Evolutionary conservation across 2,888 invertebrate genomes (phyloP), one percentile per base, ranked within the genome.

Genomic region (Catocala sponsa): DNA sequence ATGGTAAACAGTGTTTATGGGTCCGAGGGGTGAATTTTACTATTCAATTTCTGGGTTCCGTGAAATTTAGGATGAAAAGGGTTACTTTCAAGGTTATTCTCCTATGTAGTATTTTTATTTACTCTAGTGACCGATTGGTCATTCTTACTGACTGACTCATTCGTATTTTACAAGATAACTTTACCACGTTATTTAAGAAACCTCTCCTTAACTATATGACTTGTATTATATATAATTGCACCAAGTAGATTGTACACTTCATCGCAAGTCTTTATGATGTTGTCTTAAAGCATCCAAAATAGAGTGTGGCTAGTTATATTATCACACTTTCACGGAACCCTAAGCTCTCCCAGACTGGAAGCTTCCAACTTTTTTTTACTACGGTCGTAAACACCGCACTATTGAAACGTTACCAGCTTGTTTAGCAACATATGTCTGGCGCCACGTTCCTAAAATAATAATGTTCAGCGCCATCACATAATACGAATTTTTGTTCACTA

Each of bases 401-500:
- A 85, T 84, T 83, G 83, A 83, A 82, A 83, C 80, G 82, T 83
- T 83, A 82, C 82, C 80, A 79, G 72, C 79, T 78, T 78, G 78
- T 84, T 81, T 80, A 84, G 79, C 85, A 81, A 83, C 92, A 91
- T 91, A 82, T 91, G 92, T 80, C 86, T 85, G 93, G 92, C 93
- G 93, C 93, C 93, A 86, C 80, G 83, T 82, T 72, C 86, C 86
- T 87, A 87, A 89, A 88, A 87, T 80, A 88, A 87, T 81, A 83
- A 80, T 76, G 76, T 68, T 78, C 74, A 85, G 82, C 84, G 83
- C 83, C 85, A 81, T 71, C 51, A 68, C 65, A 74, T 65, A 63
- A 59, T 61, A 66, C 66, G 46, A 51, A 59, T 66, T 64, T 74
- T 59, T 57, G 46, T 47, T 12, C 32, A 48, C 13, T 58, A 50